A percentile compares a stretch with the other conserved stretches of the same genome.
Evolutionary conservation across 2,113 vertebrate species (phyloP).

Genomic region (human (Homo sapiens)): GRCh38 chr1:86063001-86063500

Average conservation of each 20-base stretch:
- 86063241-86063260: slow-evolving; percentile 15
- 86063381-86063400: not conserved
- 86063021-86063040: not conserved
- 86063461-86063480: slow-evolving; percentile 33
- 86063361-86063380: not conserved
- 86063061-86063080: not conserved
- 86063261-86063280: not conserved
- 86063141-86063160: not conserved
- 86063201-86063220: not conserved
- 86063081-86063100: not conserved
- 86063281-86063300: not conserved
- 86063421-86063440: not conserved
- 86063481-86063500: not conserved
- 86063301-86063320: not conserved
- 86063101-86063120: not conserved
- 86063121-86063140: not conserved
- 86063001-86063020: not conserved
- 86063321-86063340: not conserved
- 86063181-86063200: not conserved
- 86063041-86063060: not conserved
- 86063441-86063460: not conserved
- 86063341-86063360: not conserved
- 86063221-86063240: not conserved
- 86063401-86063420: not conserved
- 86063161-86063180: not conserved